phyloP scores from a whole-genome alignment of 2,113 vertebrate genomes.

The Hyperopisus bebe region DNA sequence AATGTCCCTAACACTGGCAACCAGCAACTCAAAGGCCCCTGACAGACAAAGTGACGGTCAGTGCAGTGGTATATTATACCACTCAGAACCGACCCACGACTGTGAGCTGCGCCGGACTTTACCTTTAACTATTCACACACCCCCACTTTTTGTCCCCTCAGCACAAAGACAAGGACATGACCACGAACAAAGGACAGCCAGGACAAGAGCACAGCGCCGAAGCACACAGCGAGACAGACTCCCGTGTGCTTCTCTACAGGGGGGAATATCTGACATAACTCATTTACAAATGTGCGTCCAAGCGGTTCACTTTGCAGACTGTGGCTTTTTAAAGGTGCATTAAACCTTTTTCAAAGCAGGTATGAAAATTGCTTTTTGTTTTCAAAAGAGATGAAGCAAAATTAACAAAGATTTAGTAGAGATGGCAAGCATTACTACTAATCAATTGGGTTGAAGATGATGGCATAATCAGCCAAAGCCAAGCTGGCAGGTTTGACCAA shows the following conservation, averaged over 20 bases:
- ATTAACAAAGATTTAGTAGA: not conserved
- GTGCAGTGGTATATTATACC: not conserved
- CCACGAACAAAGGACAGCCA: not conserved
- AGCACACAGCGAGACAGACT: not conserved
- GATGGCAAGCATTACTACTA: not conserved
- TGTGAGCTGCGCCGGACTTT: not conserved
- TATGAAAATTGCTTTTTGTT: not conserved
- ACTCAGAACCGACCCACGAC: not conserved
- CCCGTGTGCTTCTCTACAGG: not conserved
- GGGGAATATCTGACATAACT: not conserved
- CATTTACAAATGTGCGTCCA: not conserved
- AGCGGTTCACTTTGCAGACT: conserved; percentile 51
- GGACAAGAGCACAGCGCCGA: not conserved
- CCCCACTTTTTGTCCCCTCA: conserved; percentile 12
- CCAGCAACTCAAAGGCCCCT: not conserved
- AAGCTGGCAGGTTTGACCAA: not conserved
- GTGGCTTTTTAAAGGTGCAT: conserved; percentile 52
- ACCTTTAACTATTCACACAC: not conserved
- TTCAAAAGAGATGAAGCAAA: conserved; percentile 16
- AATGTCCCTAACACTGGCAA: not conserved
- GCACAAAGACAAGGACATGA: conserved; percentile 16
- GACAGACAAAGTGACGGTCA: not conserved
- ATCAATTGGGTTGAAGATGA: not conserved
- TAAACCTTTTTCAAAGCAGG: conserved; percentile 35
- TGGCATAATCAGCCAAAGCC: not conserved